Evolutionary conservation across 2,888 invertebrate species (phyloP).

Genomic region (Andrena dorsata): DNA sequence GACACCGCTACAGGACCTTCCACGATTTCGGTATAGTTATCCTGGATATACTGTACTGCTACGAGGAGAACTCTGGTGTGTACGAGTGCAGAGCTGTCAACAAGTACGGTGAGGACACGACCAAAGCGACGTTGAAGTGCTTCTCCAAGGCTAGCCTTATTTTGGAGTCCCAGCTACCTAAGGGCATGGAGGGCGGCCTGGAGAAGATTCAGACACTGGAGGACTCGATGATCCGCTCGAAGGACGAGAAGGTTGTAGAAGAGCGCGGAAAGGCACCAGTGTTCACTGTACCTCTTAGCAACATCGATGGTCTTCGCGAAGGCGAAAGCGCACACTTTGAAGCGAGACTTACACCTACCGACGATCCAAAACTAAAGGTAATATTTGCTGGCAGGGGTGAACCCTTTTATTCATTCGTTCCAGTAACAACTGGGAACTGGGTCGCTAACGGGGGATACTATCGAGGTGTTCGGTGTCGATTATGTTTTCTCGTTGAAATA

Average conservation of each 20-base stretch:
- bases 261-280: conserved; percentile 94
- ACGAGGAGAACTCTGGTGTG: conserved; percentile 97
- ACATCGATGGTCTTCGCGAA: conserved; percentile 94
- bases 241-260: conserved; percentile 91
- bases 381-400: conserved; percentile 23
- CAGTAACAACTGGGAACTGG: background rate
- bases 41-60: conserved; percentile 97
- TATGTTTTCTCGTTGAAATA: too few species aligned
- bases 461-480: too few species aligned
- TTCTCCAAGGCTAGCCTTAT: conserved; percentile 95
- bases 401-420: background rate
- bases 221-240: conserved; percentile 93
- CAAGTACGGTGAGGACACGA: conserved; percentile 95
- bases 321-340: conserved; percentile 97
- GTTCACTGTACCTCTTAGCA: conserved; percentile 95
- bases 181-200: conserved; percentile 97
- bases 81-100: conserved; percentile 97
- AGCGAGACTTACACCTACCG: conserved; percentile 94
- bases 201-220: conserved; percentile 97
- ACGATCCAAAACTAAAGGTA: conserved; percentile 94
- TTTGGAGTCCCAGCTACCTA: conserved; percentile 96
- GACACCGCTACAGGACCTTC: conserved; percentile 98
- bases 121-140: conserved; percentile 94
- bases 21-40: conserved; percentile 99
- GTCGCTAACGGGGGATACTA: background rate